A percentile compares a stretch with the other conserved stretches of the same genome.
Evolutionary conservation across 2,888 invertebrate species (phyloP).

Genomic region (Rutpela maculata): DNA sequence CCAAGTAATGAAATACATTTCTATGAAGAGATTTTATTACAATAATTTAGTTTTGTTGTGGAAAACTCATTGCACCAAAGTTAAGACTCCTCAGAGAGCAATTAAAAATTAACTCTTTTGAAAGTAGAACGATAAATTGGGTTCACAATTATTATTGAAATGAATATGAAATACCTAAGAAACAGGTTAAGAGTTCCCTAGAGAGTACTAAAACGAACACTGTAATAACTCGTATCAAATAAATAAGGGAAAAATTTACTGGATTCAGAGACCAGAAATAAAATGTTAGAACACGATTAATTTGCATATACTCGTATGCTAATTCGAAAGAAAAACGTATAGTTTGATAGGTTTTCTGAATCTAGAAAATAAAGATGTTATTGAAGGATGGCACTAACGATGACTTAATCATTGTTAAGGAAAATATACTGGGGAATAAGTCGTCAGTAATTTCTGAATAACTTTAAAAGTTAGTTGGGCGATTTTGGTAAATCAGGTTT

Average conservation of each 20-base stretch:
- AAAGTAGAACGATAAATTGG: constrained; percentile 31
- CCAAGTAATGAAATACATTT: constrained; percentile 17
- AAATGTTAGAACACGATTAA: too few relatives aligned
- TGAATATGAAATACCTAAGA: constrained; percentile 39
- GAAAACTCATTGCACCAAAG: constrained; percentile 9
- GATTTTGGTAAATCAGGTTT: too few relatives aligned
- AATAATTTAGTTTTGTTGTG: constrained; percentile 32
- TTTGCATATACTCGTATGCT: too few relatives aligned
- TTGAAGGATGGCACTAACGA: too few relatives aligned
- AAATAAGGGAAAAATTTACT: neutral
- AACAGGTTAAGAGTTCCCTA: constrained; percentile 34
- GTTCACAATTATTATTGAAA: constrained; percentile 34
- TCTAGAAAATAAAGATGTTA: too few relatives aligned
- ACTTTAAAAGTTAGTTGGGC: too few relatives aligned
- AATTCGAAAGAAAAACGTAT: too few relatives aligned
- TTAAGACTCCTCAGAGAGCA: constrained; percentile 36
- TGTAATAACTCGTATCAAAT: neutral
- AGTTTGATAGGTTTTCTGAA: too few relatives aligned
- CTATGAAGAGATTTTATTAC: constrained; percentile 12
- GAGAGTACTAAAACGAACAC: neutral
- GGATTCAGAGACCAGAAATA: too few relatives aligned
- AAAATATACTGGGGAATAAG: too few relatives aligned
- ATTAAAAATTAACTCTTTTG: constrained; percentile 41
- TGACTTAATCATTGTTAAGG: too few relatives aligned
- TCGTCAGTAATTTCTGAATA: too few relatives aligned